Percentiles rank a stretch among this genome's conserved stretches.
Evolutionary conservation across 2,888 invertebrate genomes (phyloP).

Genomic region (Azorinus chamasolen): DNA sequence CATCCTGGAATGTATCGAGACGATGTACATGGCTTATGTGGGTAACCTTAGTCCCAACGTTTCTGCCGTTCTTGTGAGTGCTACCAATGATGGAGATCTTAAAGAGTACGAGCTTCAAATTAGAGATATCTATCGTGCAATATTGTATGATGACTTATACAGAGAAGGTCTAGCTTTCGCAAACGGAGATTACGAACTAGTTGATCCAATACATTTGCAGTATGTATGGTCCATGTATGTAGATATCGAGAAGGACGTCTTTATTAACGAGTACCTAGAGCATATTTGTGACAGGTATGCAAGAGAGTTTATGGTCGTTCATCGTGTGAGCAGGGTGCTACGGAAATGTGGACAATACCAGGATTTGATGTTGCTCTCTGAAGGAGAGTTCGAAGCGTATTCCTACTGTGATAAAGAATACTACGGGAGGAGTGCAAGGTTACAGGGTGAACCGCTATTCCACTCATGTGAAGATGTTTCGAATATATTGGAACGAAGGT

Average conservation of each 20-base stretch:
- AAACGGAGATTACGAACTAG: slow-evolving; percentile 67
- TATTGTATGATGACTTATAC: slow-evolving; percentile 75
- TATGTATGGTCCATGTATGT: slow-evolving; percentile 77
- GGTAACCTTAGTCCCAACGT: slow-evolving; percentile 77
- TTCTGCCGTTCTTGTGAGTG: slow-evolving; percentile 79
- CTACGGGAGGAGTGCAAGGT: slow-evolving; percentile 75
- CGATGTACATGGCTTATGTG: slow-evolving; percentile 81
- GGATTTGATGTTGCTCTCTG: slow-evolving; percentile 81
- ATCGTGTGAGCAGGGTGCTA: slow-evolving; percentile 77
- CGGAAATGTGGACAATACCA: slow-evolving; percentile 83
- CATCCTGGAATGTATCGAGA: slow-evolving; percentile 78
- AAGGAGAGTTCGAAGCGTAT: slow-evolving; percentile 77
- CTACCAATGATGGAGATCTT: slow-evolving; percentile 74
- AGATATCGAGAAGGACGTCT: slow-evolving; percentile 70
- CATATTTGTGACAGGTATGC: slow-evolving; percentile 77
- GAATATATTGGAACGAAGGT: slow-evolving; percentile 76
- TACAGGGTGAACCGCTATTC: slow-evolving; percentile 76
- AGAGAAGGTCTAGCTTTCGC: slow-evolving; percentile 76
- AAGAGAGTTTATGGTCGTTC: slow-evolving; percentile 80
- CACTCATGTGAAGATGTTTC: slow-evolving; percentile 77
- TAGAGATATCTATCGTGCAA: slow-evolving; percentile 74
- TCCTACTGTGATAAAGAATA: slow-evolving; percentile 75
- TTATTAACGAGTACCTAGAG: slow-evolving; percentile 77
- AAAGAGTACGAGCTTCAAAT: slow-evolving; percentile 74
- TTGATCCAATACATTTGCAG: slow-evolving; percentile 71